Evolutionary conservation across 2,113 vertebrate species (phyloP).

Genomic region (Sinosuthora webbiana): DNA sequence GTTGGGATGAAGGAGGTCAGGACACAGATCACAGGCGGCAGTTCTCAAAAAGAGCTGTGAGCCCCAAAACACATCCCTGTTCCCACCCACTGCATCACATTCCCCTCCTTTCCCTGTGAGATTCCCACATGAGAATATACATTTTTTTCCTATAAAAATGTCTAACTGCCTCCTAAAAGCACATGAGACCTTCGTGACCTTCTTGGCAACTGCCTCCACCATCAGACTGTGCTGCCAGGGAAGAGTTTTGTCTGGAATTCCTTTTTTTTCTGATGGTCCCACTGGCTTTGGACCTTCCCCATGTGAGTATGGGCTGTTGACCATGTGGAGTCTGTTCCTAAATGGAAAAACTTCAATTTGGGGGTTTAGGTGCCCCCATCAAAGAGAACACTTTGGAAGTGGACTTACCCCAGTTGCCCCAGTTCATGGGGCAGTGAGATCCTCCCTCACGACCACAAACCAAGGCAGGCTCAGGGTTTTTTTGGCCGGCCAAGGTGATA

Average conservation of each 20-base stretch:
- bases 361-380: background rate
- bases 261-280: background rate
- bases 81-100: background rate
- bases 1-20: background rate
- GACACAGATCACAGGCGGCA: background rate
- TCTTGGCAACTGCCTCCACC: background rate
- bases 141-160: background rate
- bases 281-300: background rate
- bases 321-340: background rate
- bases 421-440: background rate
- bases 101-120: background rate
- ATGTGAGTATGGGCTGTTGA: background rate
- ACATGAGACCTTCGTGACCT: background rate
- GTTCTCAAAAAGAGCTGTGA: background rate
- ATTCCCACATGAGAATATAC: fast-evolving
- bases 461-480: background rate
- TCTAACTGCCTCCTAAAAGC: background rate
- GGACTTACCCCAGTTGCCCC: background rate
- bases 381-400: background rate
- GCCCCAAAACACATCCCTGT: background rate
- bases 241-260: background rate
- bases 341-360: background rate
- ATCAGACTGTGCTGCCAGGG: background rate
- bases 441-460: background rate
- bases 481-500: background rate